Base-by-base conservation (phyloP, 2,113 vertebrate species). In the Bufo gargarizans region DNA sequence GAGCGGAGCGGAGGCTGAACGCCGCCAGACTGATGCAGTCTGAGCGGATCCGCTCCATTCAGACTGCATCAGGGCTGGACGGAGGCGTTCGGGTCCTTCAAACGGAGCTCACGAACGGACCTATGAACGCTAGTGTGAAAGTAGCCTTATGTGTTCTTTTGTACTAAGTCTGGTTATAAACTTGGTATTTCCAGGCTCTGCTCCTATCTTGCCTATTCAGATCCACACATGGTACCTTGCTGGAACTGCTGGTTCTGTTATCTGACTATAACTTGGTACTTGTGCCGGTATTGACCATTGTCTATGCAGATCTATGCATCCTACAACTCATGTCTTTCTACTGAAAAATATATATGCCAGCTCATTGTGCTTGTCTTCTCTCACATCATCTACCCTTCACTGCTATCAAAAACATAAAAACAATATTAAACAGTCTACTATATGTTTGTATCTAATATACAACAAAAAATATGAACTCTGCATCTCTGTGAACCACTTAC, bases 401-500 rank as follows among this genome's bases (percentile, higher is more conserved):
- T 67, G 63, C 3, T 67, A 6, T 65, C 7, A 12, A 65, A 20
- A 8, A 12, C 7, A n/a, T 9, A n/a, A 67, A 67, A 67, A 22
- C 63, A 22, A 67, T 67, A 22, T 22, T n/a, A 7, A 8, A 63
- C 7, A 4, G 8, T 20, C 1, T 22, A 67, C 3, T 4, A 4
- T 61, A 61, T 19, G 16, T 71, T 71, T 43, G 65, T 71, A 71
- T 22, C 22, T 43, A 43, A 9, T 71, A 71, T 43, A 43, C 43
- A 47, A 17, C 16, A 47, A 19, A 74, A 67, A 6, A 22, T 74
- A 10, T 6, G 33, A 9, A 3, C 0, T 74, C 45, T 74, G n/a
- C 16, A 74, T 47, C 13, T 76, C 72, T 76, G 47, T 50, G 47
- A 1, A 16, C 12, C 76, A 95, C 96, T 91, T 89, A 99, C 98